Percentiles rank a stretch among this genome's conserved stretches.
phyloP scores from a whole-genome alignment of 1,140 invertebrate species.

The Ceratina calcarata region DNA sequence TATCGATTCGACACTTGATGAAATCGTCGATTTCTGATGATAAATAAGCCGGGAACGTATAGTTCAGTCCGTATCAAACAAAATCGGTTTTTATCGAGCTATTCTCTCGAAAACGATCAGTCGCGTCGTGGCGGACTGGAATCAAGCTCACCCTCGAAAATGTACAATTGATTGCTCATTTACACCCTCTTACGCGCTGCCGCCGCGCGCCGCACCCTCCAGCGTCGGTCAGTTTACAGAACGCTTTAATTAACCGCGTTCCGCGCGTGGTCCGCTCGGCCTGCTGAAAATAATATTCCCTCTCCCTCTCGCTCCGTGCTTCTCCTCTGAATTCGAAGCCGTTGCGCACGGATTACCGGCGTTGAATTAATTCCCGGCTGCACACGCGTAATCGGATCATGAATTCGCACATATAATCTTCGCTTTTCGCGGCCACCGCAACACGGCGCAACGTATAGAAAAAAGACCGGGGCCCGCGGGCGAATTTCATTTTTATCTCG shows the following conservation, averaged over 20 bases:
- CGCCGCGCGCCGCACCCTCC: neutral
- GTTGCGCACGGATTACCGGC: slow-evolving; percentile 17
- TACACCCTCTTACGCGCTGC: neutral
- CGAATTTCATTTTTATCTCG: slow-evolving; percentile 45
- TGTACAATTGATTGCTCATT: slow-evolving; percentile 22
- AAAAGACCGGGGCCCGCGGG: neutral
- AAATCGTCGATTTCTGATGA: too few species aligned
- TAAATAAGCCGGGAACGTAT: neutral
- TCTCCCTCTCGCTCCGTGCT: neutral
- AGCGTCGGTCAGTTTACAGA: slow-evolving; percentile 9
- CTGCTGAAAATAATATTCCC: slow-evolving; percentile 25
- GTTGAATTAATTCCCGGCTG: slow-evolving; percentile 19
- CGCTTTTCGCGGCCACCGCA: slow-evolving; percentile 13
- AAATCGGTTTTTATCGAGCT: neutral
- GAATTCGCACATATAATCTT: slow-evolving; percentile 42
- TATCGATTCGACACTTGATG: too few species aligned
- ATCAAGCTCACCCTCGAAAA: neutral
- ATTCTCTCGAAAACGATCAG: neutral
- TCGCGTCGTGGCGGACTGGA: neutral
- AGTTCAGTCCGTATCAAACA: neutral
- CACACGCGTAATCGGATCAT: slow-evolving; percentile 41
- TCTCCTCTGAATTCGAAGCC: neutral
- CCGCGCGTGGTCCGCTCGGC: neutral
- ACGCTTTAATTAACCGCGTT: slow-evolving; percentile 20
- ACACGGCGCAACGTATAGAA: neutral